phyloP scores from a whole-genome alignment of 1,140 invertebrate species.

The Aphis gossypii region DNA sequence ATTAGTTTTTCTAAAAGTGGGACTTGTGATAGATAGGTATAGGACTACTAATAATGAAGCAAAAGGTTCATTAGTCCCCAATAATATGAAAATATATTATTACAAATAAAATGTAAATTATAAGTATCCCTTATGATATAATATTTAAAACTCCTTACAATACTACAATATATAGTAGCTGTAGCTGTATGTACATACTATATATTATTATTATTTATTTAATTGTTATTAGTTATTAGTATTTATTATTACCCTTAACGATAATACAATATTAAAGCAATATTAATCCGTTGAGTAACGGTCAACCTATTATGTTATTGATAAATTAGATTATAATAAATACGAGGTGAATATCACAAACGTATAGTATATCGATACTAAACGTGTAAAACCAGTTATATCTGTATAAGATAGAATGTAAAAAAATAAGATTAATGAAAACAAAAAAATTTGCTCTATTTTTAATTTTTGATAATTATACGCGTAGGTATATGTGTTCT shows the following conservation, averaged over 20 bases:
- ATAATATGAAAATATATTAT: background rate
- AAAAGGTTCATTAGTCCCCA: background rate
- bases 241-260: no score
- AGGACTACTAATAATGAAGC: background rate
- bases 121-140: no score
- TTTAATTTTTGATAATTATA: conserved; percentile 9
- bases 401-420: background rate
- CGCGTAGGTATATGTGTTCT: background rate
- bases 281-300: no score
- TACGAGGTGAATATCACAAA: background rate
- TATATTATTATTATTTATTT: no score
- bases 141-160: no score
- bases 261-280: no score
- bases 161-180: no score
- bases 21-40: background rate
- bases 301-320: background rate
- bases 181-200: no score
- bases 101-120: no score
- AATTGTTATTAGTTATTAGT: no score
- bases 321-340: background rate
- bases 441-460: background rate
- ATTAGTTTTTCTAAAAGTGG: background rate
- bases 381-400: background rate
- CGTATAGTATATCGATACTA: background rate
- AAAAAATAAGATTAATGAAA: background rate